Evolutionary conservation across 2,797 vertebrate genomes (phyloP).

Genomic region (Leptatherina wallacei): DNA sequence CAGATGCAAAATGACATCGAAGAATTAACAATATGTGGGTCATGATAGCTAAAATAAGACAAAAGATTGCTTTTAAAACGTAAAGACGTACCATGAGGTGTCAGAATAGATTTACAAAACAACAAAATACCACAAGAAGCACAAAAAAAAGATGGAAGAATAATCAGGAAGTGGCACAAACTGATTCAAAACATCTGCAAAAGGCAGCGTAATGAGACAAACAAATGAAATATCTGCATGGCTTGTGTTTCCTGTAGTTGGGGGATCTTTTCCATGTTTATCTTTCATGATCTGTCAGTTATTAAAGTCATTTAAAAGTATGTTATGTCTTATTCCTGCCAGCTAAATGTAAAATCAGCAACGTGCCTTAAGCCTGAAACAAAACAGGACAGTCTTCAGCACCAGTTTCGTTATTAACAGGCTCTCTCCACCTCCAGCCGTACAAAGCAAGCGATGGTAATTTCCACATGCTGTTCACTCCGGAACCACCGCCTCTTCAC

Average conservation of each 20-base stretch:
- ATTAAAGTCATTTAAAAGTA: neutral
- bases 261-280: neutral
- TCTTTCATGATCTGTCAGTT: neutral
- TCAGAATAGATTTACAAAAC: neutral
- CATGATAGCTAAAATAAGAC: neutral
- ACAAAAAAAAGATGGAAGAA: too few species aligned
- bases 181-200: neutral
- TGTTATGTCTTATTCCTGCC: neutral
- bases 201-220: too few species aligned
- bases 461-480: constrained; percentile 62
- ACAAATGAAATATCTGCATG: neutral
- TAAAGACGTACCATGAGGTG: neutral
- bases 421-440: constrained; percentile 23
- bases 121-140: neutral
- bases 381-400: neutral
- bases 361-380: neutral
- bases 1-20: neutral
- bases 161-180: neutral
- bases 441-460: constrained; percentile 46
- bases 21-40: neutral
- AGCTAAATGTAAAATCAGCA: constrained; percentile 11
- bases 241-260: neutral
- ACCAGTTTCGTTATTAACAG: neutral
- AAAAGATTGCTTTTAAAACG: neutral
- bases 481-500: constrained; percentile 67